These are phyloP conservation scores for Valencia hispanica DNA, from an alignment of 2,797 vertebrate genomes.

Conservation along the genomic window DNA sequence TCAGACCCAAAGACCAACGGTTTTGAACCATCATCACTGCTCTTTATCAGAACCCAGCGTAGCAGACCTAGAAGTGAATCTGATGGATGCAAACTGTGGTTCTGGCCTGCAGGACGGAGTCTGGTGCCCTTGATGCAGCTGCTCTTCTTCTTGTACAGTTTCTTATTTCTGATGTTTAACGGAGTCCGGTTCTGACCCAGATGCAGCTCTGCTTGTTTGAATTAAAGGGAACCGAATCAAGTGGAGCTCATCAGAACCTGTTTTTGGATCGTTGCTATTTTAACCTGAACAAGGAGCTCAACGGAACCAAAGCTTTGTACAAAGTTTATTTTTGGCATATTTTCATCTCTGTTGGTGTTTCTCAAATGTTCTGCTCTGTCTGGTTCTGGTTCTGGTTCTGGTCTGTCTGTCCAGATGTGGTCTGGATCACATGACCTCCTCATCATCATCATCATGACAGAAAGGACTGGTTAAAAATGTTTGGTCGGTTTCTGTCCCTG, in stretches of 20 bases:
- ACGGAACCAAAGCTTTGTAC: conserved; percentile 74
- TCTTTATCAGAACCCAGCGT: not conserved
- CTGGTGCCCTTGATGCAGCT: no score
- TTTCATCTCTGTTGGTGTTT: conserved; percentile 10
- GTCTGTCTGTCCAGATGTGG: no score
- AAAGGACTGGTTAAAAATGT: not conserved
- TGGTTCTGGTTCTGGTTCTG: conserved; percentile 1
- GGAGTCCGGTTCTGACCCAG: not conserved
- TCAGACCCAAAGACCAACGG: no score
- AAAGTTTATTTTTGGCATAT: conserved; percentile 41
- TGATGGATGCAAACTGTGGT: no score
- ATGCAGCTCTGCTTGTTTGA: conserved; percentile 6
- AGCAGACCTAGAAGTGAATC: no score
- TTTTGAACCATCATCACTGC: no score
- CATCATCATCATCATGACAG: not conserved
- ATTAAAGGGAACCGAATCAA: conserved; percentile 59
- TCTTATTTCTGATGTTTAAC: conserved; percentile 47
- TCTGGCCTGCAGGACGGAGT: no score
- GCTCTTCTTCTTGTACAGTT: conserved; percentile 28
- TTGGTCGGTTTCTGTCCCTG: not conserved
- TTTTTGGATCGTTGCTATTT: conserved; percentile 47
- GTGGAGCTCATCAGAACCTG: conserved; percentile 29
- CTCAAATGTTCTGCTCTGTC: conserved; percentile 13
- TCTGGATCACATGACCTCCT: conserved; percentile 10
- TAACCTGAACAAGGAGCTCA: not conserved